These are phyloP conservation scores for Drosophila macrothrix DNA, from an alignment of 2,888 invertebrate species.

Conservation along the genomic window DNA sequence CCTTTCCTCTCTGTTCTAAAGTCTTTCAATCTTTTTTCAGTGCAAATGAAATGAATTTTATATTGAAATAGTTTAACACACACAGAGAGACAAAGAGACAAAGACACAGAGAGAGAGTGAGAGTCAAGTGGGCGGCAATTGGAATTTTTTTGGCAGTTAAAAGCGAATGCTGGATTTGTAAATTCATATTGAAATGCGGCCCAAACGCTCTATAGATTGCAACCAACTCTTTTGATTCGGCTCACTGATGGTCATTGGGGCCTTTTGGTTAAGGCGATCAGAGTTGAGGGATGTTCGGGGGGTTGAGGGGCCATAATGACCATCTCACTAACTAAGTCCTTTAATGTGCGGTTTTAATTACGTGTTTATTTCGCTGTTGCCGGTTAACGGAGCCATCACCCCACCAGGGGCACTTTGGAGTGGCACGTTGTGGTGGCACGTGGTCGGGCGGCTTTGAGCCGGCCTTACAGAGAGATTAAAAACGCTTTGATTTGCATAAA, in stretches of 20 bases:
- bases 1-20: neutral
- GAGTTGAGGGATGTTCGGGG: neutral
- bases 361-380: slow-evolving; percentile 69
- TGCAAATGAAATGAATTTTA: slow-evolving; percentile 75
- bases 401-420: neutral
- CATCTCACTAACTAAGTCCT: slow-evolving; percentile 52
- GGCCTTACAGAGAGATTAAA: slow-evolving; percentile 66
- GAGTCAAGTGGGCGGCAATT: slow-evolving; percentile 35
- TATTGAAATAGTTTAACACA: slow-evolving; percentile 74
- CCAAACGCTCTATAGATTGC: slow-evolving; percentile 19
- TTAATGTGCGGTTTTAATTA: slow-evolving; percentile 76
- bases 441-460: slow-evolving; percentile 28
- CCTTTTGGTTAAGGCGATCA: neutral
- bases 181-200: slow-evolving; percentile 33
- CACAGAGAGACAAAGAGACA: neutral
- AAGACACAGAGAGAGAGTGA: neutral
- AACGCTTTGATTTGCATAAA: slow-evolving; percentile 75
- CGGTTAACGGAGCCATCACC: slow-evolving; percentile 21
- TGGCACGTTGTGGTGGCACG: slow-evolving; percentile 37
- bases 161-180: slow-evolving; percentile 38
- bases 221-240: slow-evolving; percentile 13
- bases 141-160: slow-evolving; percentile 53
- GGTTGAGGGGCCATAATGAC: neutral
- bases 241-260: neutral
- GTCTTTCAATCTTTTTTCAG: slow-evolving; percentile 1